Evolutionary conservation across 2,797 vertebrate genomes (phyloP).

Genomic region (Sphenopsis melanotis): DNA sequence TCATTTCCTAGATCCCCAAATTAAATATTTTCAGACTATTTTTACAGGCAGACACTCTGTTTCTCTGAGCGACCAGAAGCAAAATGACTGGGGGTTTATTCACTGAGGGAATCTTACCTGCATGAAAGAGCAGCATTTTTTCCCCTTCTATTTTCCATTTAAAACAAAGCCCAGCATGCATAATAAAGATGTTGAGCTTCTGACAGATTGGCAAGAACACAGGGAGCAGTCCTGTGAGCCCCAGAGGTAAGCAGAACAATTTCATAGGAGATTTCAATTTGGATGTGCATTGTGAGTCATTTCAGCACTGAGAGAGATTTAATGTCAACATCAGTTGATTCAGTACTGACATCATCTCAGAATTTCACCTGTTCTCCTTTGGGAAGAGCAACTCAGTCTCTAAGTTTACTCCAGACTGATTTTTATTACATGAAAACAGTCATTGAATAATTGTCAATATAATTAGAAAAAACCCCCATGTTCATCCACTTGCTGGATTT

Average conservation of each 20-base stretch:
- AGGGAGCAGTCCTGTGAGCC: background rate
- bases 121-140: background rate
- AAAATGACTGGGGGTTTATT: background rate
- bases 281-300: background rate
- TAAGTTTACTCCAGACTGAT: background rate
- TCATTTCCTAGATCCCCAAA: background rate
- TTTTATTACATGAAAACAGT: slow-evolving; percentile 5
- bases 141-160: background rate
- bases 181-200: background rate
- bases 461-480: background rate
- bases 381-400: background rate
- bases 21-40: background rate
- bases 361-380: slow-evolving; percentile 8
- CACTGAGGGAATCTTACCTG: background rate
- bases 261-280: background rate
- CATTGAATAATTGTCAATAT: background rate
- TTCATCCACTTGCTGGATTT: background rate
- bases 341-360: background rate
- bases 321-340: background rate
- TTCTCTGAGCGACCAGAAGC: background rate
- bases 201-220: background rate
- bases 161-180: background rate
- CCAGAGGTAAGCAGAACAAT: background rate
- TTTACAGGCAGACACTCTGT: background rate
- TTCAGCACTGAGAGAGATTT: background rate